Evolutionary conservation across 2,888 invertebrate species (phyloP).

Genomic region (Caradrina kadenii): DNA sequence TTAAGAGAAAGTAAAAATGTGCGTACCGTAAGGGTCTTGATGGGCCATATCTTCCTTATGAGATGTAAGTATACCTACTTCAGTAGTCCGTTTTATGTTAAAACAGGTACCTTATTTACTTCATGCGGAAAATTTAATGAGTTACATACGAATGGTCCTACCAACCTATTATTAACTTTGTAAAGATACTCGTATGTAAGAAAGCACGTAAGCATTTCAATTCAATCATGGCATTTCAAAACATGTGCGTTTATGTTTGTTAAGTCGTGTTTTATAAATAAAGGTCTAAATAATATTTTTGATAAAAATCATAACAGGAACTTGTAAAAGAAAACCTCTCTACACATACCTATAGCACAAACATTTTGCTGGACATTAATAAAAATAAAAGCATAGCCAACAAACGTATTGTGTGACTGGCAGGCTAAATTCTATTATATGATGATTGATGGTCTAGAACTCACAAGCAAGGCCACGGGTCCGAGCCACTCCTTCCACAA

Average conservation of each 20-base stretch:
- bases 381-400: constrained; percentile 57
- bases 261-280: too few relatives aligned
- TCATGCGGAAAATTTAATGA: too few relatives aligned
- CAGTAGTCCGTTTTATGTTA: too few relatives aligned
- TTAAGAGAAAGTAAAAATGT: not conserved
- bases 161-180: too few relatives aligned
- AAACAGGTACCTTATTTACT: too few relatives aligned
- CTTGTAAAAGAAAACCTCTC: constrained; percentile 1
- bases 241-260: too few relatives aligned
- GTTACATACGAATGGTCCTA: too few relatives aligned
- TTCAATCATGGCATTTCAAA: too few relatives aligned
- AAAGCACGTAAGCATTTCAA: too few relatives aligned
- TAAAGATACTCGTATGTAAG: too few relatives aligned
- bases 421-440: constrained; percentile 60
- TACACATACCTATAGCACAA: not conserved
- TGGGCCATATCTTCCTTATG: not conserved
- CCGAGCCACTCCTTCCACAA: constrained; percentile 38
- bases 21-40: not conserved
- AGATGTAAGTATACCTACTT: not conserved
- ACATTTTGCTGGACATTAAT: constrained; percentile 36
- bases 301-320: not conserved
- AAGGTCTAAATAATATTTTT: too few relatives aligned
- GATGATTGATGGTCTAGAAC: constrained; percentile 56
- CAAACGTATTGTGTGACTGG: constrained; percentile 59
- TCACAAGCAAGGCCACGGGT: constrained; percentile 50